These are phyloP conservation scores for Mandrillus leucophaeus DNA, from an alignment of 2,113 vertebrate species.

Conservation along the genomic window DNA sequence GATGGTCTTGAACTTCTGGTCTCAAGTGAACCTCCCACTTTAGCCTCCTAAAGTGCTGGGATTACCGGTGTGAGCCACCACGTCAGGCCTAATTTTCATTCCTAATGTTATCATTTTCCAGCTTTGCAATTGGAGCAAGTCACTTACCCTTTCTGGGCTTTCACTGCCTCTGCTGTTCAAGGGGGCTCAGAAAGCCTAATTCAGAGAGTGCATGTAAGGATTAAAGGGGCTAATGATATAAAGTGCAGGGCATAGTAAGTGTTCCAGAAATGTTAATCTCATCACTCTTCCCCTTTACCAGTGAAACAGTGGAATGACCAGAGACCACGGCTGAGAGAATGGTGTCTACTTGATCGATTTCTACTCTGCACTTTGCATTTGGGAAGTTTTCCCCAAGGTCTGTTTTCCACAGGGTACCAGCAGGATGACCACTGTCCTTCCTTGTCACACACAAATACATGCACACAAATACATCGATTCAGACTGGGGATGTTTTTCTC, in stretches of 20 bases:
- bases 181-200: neutral
- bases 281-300: neutral
- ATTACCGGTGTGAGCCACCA: too few relatives aligned
- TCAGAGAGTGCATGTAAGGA: neutral
- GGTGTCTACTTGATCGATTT: too few relatives aligned
- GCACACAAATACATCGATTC: neutral
- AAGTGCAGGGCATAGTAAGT: rapidly evolving
- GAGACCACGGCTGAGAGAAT: rapidly evolving
- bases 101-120: neutral
- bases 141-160: neutral
- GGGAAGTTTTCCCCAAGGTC: neutral
- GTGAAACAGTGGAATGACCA: neutral
- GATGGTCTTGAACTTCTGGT: too few relatives aligned
- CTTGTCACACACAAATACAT: too few relatives aligned
- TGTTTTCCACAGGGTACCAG: neutral
- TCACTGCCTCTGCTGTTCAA: neutral
- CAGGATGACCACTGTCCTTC: neutral
- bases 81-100: neutral
- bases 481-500: neutral
- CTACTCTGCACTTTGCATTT: neutral
- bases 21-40: too few relatives aligned
- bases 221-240: rapidly evolving
- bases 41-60: too few relatives aligned
- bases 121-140: neutral
- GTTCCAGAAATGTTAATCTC: neutral